phyloP scores from a whole-genome alignment of 2,797 vertebrate species.

The Sternarchorhynchus goeldii region DNA sequence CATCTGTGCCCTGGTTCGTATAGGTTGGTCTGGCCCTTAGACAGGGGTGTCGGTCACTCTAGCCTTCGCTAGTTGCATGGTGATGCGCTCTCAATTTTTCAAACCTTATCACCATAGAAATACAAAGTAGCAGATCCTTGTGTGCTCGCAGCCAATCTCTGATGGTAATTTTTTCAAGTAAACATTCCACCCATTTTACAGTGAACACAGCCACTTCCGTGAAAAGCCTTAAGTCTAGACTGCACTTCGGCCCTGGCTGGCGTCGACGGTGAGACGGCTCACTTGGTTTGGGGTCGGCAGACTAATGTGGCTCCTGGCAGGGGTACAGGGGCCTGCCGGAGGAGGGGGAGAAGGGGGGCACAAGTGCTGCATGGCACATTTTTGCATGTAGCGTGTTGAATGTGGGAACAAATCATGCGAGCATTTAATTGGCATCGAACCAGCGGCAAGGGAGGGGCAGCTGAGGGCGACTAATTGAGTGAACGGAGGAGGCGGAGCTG shows the following conservation, averaged over 20 bases:
- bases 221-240: neutral
- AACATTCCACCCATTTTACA: slow-evolving; percentile 6
- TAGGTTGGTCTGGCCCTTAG: slow-evolving; percentile 32
- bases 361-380: slow-evolving; percentile 51
- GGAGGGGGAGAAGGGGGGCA: slow-evolving; percentile 25
- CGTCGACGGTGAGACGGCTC: neutral
- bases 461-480: slow-evolving; percentile 30
- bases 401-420: slow-evolving; percentile 38
- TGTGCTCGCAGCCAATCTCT: neutral
- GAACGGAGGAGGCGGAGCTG: slow-evolving; percentile 7
- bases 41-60: neutral
- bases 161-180: neutral
- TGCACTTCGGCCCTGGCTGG: neutral
- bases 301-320: slow-evolving; percentile 37
- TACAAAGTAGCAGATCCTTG: neutral
- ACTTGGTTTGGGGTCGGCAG: slow-evolving; percentile 9
- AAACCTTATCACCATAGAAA: no score
- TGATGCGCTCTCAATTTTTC: neutral
- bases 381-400: slow-evolving; percentile 44
- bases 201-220: neutral
- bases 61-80: neutral
- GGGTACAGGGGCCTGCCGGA: slow-evolving; percentile 1
- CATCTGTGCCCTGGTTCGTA: slow-evolving; percentile 45
- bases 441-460: slow-evolving; percentile 38
- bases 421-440: slow-evolving; percentile 42